Evolutionary conservation across 64 coral and sea anemone species (phyloP).

Genomic region (Stylophora pistillata): DNA sequence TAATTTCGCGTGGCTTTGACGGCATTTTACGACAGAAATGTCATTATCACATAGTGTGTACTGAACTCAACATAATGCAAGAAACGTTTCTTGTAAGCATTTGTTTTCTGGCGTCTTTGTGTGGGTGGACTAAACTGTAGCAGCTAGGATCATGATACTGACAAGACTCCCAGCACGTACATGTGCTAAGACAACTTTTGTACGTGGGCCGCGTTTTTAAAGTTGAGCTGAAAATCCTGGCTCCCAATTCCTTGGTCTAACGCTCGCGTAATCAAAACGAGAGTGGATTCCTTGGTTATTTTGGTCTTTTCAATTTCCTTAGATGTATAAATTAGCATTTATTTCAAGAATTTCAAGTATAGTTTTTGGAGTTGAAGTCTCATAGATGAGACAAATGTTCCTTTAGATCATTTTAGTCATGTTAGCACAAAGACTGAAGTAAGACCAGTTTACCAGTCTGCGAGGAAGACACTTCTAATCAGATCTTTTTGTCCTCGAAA

Average conservation of each 20-base stretch:
- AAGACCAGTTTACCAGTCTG: neutral
- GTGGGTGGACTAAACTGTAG: constrained; percentile 13
- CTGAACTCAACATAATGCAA: constrained; percentile 52
- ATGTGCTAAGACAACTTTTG: neutral
- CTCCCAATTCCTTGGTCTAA: neutral
- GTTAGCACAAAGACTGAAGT: neutral
- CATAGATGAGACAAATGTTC: neutral
- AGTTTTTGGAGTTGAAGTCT: neutral
- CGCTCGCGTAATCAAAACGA: neutral
- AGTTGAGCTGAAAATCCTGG: neutral
- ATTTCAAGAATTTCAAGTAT: neutral
- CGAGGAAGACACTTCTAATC: neutral
- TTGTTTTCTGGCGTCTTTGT: constrained; percentile 33
- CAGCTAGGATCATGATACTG: neutral
- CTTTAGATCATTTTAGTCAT: no score
- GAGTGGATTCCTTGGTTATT: neutral
- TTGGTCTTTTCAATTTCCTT: neutral
- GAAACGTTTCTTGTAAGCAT: constrained; percentile 1
- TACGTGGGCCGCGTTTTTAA: neutral
- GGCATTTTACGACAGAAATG: constrained; percentile 16
- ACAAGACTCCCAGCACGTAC: neutral
- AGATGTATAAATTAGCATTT: neutral
- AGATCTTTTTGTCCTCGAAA: neutral
- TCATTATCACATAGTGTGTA: constrained; percentile 42
- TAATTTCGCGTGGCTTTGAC: constrained; percentile 26